Conservation (phyloP, 2,113 vertebrate species). For the Nannobrachium achirus region DNA sequence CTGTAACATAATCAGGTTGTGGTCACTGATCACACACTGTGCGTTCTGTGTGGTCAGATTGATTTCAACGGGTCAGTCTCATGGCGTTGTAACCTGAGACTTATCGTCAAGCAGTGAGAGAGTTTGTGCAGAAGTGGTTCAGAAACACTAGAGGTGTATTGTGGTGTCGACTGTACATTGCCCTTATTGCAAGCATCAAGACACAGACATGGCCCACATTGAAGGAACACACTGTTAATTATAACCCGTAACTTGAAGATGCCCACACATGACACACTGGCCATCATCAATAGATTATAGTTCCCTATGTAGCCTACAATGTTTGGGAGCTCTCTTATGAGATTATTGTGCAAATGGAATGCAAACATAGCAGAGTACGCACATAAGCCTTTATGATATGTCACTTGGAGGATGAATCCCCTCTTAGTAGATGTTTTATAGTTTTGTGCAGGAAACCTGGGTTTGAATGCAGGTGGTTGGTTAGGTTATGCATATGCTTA, state of each 20-base stretch:
- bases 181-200: constrained; percentile 34
- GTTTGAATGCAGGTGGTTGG: no score
- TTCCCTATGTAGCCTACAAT: no score
- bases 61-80: constrained; percentile 40
- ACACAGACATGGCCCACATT: constrained; percentile 37
- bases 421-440: no score
- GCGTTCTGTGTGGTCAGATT: constrained; percentile 25
- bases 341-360: constrained; percentile 31
- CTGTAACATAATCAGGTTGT: constrained; percentile 11
- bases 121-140: constrained; percentile 50
- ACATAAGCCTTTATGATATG: no score
- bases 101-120: constrained; percentile 44
- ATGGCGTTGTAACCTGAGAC: constrained; percentile 49
- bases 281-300: no score
- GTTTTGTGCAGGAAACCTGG: no score
- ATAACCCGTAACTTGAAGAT: not conserved
- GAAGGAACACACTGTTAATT: constrained; percentile 18
- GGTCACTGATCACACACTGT: not conserved
- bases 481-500: no score
- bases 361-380: not conserved
- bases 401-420: no score
- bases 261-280: constrained; percentile 20
- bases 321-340: no score
- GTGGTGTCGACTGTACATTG: constrained; percentile 30
- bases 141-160: constrained; percentile 29